Conservation (phyloP, 2,113 vertebrate species). For the Myrmecobius fasciatus region DNA sequence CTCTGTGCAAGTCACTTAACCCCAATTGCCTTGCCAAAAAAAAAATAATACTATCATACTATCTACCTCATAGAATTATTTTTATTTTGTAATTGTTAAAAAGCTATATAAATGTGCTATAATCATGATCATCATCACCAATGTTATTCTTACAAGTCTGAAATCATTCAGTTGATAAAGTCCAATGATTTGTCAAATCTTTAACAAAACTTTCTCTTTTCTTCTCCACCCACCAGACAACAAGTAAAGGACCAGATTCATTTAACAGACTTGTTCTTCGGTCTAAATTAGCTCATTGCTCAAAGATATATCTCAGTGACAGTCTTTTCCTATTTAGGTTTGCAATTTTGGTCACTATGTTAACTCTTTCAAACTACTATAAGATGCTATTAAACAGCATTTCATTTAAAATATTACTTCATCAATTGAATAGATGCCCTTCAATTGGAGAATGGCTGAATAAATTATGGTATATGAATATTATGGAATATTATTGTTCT, state of each 20-base stretch:
- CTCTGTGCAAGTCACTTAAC: no score
- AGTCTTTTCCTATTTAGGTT: neutral
- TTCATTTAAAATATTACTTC: neutral
- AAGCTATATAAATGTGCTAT: neutral
- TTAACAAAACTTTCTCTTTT: neutral
- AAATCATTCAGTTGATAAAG: neutral
- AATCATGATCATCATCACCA: neutral
- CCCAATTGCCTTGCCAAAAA: no score
- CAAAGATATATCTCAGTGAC: neutral
- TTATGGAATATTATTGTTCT: no score
- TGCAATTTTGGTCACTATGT: neutral
- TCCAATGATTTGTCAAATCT: neutral
- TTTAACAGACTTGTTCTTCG: neutral
- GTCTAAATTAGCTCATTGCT: neutral
- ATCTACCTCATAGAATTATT: neutral
- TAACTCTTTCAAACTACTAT: neutral
- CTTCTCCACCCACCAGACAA: neutral
- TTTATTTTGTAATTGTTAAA: neutral
- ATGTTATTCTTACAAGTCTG: neutral
- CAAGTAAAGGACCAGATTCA: neutral
- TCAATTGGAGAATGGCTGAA: no score
- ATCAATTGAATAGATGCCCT: no score
- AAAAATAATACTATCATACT: neutral
- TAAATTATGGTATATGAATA: no score
- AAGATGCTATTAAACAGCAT: neutral